Conservation (phyloP, 1,140 invertebrate genomes). For the Caenorhabditis briggsae region DNA sequence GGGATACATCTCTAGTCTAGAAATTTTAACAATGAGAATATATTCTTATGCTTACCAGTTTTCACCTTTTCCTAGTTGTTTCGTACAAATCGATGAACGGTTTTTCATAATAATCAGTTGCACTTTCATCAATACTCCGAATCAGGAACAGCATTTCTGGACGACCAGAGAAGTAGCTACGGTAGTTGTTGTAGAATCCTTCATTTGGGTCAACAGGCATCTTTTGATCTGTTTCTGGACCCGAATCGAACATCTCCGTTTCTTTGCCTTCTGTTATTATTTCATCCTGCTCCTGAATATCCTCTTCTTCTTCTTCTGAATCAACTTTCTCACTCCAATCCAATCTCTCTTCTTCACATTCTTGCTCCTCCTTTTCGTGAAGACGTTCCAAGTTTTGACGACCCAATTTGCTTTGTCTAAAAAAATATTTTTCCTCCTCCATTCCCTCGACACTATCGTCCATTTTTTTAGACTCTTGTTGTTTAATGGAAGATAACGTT, state of each 20-base stretch:
- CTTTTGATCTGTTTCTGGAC: neutral
- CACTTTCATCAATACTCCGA: slow-evolving; percentile 2
- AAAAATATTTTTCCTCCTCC: slow-evolving; percentile 17
- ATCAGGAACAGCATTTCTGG: slow-evolving; percentile 9
- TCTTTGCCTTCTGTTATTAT: no score
- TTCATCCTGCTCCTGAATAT: neutral
- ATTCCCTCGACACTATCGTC: neutral
- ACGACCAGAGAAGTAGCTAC: neutral
- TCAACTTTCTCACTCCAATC: neutral
- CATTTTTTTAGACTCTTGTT: neutral
- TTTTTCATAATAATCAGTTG: neutral
- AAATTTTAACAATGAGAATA: neutral
- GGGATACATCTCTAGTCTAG: neutral
- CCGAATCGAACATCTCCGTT: neutral
- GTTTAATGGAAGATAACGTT: neutral
- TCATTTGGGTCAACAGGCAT: neutral
- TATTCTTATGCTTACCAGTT: no score
- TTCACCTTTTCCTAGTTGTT: slow-evolving; percentile 1
- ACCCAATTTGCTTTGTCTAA: slow-evolving; percentile 30
- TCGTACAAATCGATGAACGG: slow-evolving; percentile 30
- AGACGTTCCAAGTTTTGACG: neutral
- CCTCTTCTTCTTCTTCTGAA: neutral
- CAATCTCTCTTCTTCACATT: neutral
- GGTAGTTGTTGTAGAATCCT: slow-evolving; percentile 34
- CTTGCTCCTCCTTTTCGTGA: neutral